Percentiles rank a stretch among this genome's conserved stretches.
Evolutionary conservation across 2,888 invertebrate genomes (phyloP).

Genomic region (Marasmarcha lunaedactyla): DNA sequence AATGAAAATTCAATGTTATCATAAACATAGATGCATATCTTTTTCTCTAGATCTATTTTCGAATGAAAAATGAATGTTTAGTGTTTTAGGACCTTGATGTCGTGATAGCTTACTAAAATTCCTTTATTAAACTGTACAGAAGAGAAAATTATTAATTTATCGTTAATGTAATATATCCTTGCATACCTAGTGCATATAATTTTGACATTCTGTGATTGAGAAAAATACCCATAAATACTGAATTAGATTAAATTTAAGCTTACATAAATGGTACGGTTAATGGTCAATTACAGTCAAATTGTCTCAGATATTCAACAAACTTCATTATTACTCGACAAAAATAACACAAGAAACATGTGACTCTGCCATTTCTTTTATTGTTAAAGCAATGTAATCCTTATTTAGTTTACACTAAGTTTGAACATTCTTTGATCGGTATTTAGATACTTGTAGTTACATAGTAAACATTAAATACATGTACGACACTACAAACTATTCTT

Average conservation of each 20-base stretch:
- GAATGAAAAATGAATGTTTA: conserved; percentile 53
- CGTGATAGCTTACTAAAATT: conserved; percentile 51
- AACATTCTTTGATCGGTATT: conserved; percentile 36
- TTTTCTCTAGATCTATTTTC: conserved; percentile 66
- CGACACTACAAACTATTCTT: conserved; percentile 62
- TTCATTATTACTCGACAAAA: conserved; percentile 10
- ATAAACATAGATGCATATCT: conserved; percentile 67
- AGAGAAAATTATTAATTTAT: conserved; percentile 3
- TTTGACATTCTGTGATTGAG: background rate
- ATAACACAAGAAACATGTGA: conserved; percentile 42
- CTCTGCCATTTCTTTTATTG: conserved; percentile 37
- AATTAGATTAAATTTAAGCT: background rate
- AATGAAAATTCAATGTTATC: conserved; percentile 47
- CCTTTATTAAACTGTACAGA: conserved; percentile 22
- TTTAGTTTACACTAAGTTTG: conserved; percentile 27
- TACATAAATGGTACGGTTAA: too few relatives aligned
- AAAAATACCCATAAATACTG: background rate
- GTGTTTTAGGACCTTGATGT: conserved; percentile 55
- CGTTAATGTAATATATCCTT: background rate
- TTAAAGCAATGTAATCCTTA: conserved; percentile 36
- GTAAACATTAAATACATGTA: conserved; percentile 67
- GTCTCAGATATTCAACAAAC: too few relatives aligned
- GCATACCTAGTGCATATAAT: background rate
- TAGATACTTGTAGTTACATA: conserved; percentile 62
- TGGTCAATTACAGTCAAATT: conserved; percentile 3